A percentile compares a stretch with the other conserved stretches of the same genome.
These are phyloP conservation scores for Pempheris klunzingeri DNA, from an alignment of 2,797 vertebrate species.

Conservation along the genomic window DNA sequence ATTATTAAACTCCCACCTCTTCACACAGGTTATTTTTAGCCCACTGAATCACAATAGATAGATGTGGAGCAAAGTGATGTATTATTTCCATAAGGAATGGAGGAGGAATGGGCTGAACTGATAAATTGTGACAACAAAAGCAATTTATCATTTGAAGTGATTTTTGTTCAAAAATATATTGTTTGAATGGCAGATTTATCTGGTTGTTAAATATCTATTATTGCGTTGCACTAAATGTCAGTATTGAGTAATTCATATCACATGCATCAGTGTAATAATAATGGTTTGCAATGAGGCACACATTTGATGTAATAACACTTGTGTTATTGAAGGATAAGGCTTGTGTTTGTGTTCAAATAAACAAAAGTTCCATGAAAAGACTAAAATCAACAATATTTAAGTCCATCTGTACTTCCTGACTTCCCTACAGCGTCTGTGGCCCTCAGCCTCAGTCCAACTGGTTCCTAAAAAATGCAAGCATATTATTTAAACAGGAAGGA, in stretches of 20 bases:
- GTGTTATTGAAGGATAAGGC: no score
- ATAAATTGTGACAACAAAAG: constrained; percentile 4
- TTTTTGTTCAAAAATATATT: not conserved
- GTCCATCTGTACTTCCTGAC: no score
- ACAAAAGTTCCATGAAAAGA: no score
- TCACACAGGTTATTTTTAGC: constrained; percentile 66
- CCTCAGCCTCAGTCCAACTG: no score
- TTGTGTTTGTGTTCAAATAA: no score
- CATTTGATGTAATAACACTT: no score
- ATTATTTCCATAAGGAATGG: constrained; percentile 9
- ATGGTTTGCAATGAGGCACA: no score
- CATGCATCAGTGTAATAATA: not conserved
- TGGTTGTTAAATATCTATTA: not conserved
- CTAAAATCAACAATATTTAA: no score
- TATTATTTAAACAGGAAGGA: no score
- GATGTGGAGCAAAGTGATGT: constrained; percentile 52
- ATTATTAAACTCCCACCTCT: constrained; percentile 71
- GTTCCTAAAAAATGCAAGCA: no score
- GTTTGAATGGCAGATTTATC: constrained; percentile 1
- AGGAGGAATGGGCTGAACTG: constrained; percentile 2
- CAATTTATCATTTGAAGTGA: not conserved
- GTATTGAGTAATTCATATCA: not conserved
- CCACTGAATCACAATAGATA: constrained; percentile 39
- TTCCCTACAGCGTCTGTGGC: no score
- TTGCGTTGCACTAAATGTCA: not conserved